Evolutionary conservation across 2,888 invertebrate genomes (phyloP), one percentile per base, ranked within the genome.

Genomic region (Hermaeophaga mercurialis): DNA sequence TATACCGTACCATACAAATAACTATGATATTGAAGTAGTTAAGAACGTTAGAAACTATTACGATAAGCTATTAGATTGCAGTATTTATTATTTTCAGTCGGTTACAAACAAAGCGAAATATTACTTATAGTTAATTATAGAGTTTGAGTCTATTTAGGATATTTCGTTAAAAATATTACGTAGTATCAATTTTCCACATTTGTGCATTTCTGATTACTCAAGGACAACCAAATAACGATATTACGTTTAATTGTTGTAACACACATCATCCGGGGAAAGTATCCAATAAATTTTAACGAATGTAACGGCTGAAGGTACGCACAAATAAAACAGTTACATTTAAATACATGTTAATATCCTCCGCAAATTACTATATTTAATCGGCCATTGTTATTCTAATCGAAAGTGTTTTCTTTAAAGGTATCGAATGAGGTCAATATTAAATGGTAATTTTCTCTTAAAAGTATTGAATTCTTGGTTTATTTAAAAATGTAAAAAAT

Each of bases 221-320:
- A 33, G 33, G 33, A 14, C 14, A 4, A 14, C 3, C 3, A 14
- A 11, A 33, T 3, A 33, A 33, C 4, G 2, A 33, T 2, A 33
- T 11, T 12, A 12, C 26, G 15, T 43, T 15, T 26, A 14, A 14
- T 31, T 33, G 17, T 45, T 45, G 26, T 18, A 11, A 45, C 28
- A 44, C 26, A 7, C 22, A 7, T 44, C 11, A 31, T 45, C 45
- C 33, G 33, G 45, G 45, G 45, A 45, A 45, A 45, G 45, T 45
- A n/a, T n/a, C n/a, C n/a, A 31, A 45, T 36, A 50, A 49, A 36
- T 12, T 18, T 31, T 18, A 39, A 9, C 18, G 24, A 43, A 15
- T 22, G 9, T 41, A 34, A 33, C 31, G 22, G 15, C 18, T 28
- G 14, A 11, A 17, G 11, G 8, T 39, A 12, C 9, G 14, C 18